A percentile compares a stretch with the other conserved stretches of the same genome.
These are phyloP conservation scores for Megaptera novaeangliae DNA, from an alignment of 2,113 vertebrate genomes.

Conservation along the genomic window DNA sequence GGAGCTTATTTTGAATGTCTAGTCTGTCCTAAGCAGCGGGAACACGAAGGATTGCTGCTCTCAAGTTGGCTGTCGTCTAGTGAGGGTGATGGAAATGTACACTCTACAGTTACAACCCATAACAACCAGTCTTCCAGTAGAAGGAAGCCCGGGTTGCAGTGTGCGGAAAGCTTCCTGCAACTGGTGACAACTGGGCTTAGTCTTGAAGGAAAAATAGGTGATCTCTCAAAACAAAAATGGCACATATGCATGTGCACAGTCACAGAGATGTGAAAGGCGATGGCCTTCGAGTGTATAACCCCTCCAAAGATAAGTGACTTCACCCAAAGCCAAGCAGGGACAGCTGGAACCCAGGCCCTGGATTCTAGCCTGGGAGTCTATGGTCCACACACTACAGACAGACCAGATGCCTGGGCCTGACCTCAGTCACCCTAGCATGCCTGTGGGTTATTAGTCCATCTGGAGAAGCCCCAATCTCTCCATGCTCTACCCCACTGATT, in stretches of 20 bases:
- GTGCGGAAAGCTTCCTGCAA: not conserved
- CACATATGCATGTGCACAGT: accelerated
- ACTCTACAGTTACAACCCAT: not conserved
- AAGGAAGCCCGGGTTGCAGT: not conserved
- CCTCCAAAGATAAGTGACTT: not conserved
- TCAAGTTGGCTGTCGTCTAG: not conserved
- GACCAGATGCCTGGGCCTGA: not conserved
- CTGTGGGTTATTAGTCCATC: not conserved
- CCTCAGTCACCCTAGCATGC: not conserved
- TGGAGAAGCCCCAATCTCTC: not conserved
- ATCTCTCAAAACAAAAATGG: not conserved
- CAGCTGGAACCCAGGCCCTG: not conserved
- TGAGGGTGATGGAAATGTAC: not conserved
- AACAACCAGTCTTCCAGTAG: not conserved
- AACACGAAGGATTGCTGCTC: not conserved
- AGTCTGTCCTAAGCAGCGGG: not conserved
- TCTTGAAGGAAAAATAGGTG: not conserved
- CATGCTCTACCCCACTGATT: not conserved
- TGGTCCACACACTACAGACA: not conserved
- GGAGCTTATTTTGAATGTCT: not conserved
- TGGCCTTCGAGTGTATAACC: accelerated
- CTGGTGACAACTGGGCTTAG: not conserved
- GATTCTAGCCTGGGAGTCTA: not conserved
- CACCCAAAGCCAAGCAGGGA: not conserved
- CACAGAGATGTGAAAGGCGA: not conserved